Evolutionary conservation across 2,888 invertebrate genomes (phyloP), one percentile per base, ranked within the genome.

Genomic region (Clostera curtula): DNA sequence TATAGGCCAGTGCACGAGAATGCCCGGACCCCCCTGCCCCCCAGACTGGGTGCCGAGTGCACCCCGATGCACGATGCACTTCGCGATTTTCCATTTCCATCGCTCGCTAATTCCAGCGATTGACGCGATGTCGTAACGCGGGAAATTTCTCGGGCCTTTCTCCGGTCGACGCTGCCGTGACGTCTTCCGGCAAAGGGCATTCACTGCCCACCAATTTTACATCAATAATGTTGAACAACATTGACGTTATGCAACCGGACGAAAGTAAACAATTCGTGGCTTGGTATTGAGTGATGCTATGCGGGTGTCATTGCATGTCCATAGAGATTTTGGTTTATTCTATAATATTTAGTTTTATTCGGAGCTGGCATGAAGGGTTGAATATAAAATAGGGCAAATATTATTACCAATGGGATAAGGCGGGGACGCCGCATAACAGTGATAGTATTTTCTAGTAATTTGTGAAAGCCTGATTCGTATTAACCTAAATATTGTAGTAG

Each of bases 1-100:
- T 83, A 82, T 83, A 82, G 82, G 82, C 76, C 82, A 82, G 71
- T 82, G 82, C 82, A 82, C 82, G 82, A 77, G 73, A 79, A 76
- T 76, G 74, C 67, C 77, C 79, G 69, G 43, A 40, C 59, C 57
- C 61, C 60, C 52, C 49, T 34, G 40, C 46, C 35, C 40, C 40
- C 34, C 43, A 25, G 34, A 39, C 47, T 29, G 31, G 28, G 31
- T 30, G 32, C 40, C 36, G 37, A n/a, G n/a, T n/a, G 38, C 36
- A 36, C 45, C 41, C 45, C 40, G 34, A 33, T 40, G 60, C 49
- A 52, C 54, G 58, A 50, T 69, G 70, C 70, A 73, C 70, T 67
- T 72, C 69, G 77, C 77, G 67, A 75, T 80, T 80, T 80, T 79
- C 79, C 79, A 80, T 79, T 80, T 77, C 66, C 79, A 79, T 61